Base-by-base conservation (phyloP, 2,113 vertebrate species). In the Chitala chitala region DNA sequence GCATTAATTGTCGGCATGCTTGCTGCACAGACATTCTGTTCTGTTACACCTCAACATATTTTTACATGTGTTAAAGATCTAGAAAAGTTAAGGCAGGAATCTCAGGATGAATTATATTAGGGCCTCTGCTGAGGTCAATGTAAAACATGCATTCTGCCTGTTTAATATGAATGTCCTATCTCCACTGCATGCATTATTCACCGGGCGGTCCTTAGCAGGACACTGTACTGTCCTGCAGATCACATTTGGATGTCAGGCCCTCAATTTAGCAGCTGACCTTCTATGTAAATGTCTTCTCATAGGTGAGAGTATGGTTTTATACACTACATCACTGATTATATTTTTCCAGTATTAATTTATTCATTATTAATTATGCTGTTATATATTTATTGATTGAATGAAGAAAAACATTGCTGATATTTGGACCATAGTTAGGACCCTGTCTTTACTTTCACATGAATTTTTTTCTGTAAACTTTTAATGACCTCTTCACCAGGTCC, bases 301-400 rank as follows among this genome's bases (percentile, higher is more conserved):
- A n/a, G 33, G 31, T n/a, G 59, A 63, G 59, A 63, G 38, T 63
- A 8, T 63, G 59, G 38, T 33, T 63, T 63, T 63, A 17, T 36
- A 63, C 31, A 36, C n/a, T 63, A 63, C 17, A 17, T n/a, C n/a
- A 36, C 29, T 63, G 33, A 17, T 63, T 2, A 36, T 1, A 38
- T 61, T 61, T 61, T n/a, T 31, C 0, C 59, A 63, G 59, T 33
- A 63, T 63, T 63, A 63, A 63, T 38, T 63, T 20, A 17, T 63
- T 36, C 33, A 33, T 63, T 63, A 63, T 63, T 33, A 63, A 63
- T n/a, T 63, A 29, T 15, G 33, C 31, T n/a, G n/a, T n/a, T n/a
- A n/a, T n/a, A n/a, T n/a, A n/a, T n/a, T n/a, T n/a, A n/a, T n/a
- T n/a, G n/a, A n/a, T n/a, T n/a, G n/a, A n/a, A n/a, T n/a, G n/a